Evolutionary conservation across 1,140 invertebrate species (phyloP).

Genomic region (Zaprionus africanus): DNA sequence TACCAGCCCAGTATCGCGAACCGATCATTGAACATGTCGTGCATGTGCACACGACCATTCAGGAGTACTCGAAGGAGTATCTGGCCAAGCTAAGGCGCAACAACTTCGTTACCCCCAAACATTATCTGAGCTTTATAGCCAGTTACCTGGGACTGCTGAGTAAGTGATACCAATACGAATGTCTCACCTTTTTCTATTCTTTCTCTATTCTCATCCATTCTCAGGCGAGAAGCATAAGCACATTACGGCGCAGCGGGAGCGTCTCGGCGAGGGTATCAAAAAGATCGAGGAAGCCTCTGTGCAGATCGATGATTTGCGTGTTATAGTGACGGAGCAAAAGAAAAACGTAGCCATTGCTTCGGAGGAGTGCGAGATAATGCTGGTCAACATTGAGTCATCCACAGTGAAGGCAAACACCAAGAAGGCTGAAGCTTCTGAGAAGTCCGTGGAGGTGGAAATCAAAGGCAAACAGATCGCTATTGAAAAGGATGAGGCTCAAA

Average conservation of each 20-base stretch:
- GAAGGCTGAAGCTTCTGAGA: slow-evolving; percentile 90
- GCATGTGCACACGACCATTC: slow-evolving; percentile 91
- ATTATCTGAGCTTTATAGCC: slow-evolving; percentile 94
- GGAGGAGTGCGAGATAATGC: slow-evolving; percentile 79
- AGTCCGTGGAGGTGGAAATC: slow-evolving; percentile 91
- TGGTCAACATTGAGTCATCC: slow-evolving; percentile 84
- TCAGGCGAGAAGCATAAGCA: slow-evolving; percentile 85
- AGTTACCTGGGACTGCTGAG: slow-evolving; percentile 91
- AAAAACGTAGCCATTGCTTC: slow-evolving; percentile 77
- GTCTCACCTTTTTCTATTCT: background rate
- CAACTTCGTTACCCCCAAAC: slow-evolving; percentile 95
- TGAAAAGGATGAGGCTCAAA: slow-evolving; percentile 93
- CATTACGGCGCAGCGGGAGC: slow-evolving; percentile 84
- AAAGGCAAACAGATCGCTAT: slow-evolving; percentile 90
- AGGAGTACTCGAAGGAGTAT: slow-evolving; percentile 90
- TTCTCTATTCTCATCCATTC: background rate
- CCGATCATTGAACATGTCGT: slow-evolving; percentile 92
- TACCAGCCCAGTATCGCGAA: slow-evolving; percentile 88
- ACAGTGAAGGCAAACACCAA: slow-evolving; percentile 90
- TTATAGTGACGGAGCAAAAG: slow-evolving; percentile 81
- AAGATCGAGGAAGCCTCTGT: slow-evolving; percentile 83
- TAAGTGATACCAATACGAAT: slow-evolving; percentile 73
- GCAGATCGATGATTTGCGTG: slow-evolving; percentile 78
- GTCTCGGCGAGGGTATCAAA: slow-evolving; percentile 84
- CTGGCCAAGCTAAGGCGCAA: slow-evolving; percentile 88